Conservation (phyloP, 2,888 invertebrate genomes). For the Trisateles emortualis region DNA sequence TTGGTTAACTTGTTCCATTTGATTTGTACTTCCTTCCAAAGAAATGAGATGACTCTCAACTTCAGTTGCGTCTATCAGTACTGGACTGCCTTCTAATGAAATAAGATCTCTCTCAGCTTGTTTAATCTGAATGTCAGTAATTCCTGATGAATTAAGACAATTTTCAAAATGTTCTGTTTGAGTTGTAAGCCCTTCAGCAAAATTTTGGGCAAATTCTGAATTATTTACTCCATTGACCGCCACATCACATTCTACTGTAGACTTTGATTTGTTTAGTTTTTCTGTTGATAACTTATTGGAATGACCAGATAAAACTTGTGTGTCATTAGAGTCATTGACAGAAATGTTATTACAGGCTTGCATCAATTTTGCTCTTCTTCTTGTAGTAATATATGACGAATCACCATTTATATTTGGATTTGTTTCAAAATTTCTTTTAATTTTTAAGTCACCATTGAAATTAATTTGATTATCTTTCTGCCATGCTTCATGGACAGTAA, state of each 20-base stretch:
- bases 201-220: neutral
- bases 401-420: neutral
- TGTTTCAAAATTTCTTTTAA: conserved; percentile 9
- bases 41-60: neutral
- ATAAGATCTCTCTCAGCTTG: neutral
- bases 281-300: neutral
- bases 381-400: neutral
- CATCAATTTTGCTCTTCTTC: neutral
- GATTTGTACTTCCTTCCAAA: neutral
- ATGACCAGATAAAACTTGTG: neutral
- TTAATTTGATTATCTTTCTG: conserved; percentile 6
- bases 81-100: neutral
- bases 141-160: neutral
- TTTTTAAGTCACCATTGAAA: neutral
- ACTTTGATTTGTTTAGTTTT: neutral
- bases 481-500: conserved; percentile 1
- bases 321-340: too few species aligned
- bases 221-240: neutral
- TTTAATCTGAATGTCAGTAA: neutral
- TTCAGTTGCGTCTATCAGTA: neutral
- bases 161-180: neutral
- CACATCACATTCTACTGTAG: neutral
- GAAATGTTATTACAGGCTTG: too few species aligned
- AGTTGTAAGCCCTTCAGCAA: neutral
- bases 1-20: neutral